Evolutionary conservation across 2,113 vertebrate species (phyloP), one percentile per base, ranked within the genome.

Genomic region (Mesitornis unicolor): DNA sequence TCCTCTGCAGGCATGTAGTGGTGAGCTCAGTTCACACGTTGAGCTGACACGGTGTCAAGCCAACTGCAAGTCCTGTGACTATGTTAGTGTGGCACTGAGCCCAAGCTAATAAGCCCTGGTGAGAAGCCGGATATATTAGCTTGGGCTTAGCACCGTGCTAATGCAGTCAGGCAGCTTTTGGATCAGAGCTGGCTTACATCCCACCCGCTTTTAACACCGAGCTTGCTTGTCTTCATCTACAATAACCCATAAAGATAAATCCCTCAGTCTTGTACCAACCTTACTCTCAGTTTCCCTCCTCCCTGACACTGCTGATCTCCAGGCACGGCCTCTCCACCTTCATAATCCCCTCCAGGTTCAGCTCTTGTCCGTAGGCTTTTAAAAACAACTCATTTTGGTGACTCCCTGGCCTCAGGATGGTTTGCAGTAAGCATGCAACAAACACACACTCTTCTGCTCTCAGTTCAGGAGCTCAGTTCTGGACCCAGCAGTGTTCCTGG

Each of bases 91-190:
- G 96, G 96, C 96, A 95, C 51, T 94, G 95, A 97, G 96, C 95
- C 94, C 77, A 69, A 97, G 94, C 96, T 97, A 97, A 95, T 97
- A 96, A 97, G 96, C 94, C 94, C 73, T 95, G 94, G 94, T 97
- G 95, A 96, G 95, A 97, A 96, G 96, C 96, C 95, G 96, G 96
- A 97, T 97, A 97, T 97, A 97, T 97, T 97, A 97, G 95, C 96
- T 95, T 97, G 96, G 93, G 94, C 95, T 97, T 97, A 97, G 94
- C 96, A 92, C 96, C 6, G 9, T 95, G 93, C 95, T 97, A 96
- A 97, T 97, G 94, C 96, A 97, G 96, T 10, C 96, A 96, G 95
- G 96, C 96, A 97, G 96, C 96, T 97, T 97, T 95, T 96, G 95
- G 93, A 95, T 96, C 93, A 97, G 96, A 97, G 96, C 86, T 96